A percentile compares a stretch with the other conserved stretches of the same genome.
Evolutionary conservation across 2,888 invertebrate species (phyloP).

Genomic region (Amphiduros pacificus): DNA sequence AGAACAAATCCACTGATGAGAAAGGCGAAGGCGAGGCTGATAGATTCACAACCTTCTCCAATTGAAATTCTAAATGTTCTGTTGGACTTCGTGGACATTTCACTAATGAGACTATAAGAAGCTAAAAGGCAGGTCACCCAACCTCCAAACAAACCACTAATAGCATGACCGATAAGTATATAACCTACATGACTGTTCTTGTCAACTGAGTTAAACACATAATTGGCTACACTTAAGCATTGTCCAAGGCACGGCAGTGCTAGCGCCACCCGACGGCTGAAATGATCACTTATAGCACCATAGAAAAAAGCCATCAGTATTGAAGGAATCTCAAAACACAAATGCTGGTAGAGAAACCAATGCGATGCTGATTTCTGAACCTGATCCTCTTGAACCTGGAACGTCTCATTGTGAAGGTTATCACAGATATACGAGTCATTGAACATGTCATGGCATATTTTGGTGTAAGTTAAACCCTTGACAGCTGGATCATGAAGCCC

Average conservation of each 20-base stretch:
- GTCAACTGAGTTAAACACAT: constrained; percentile 48
- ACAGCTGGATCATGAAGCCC: constrained; percentile 57
- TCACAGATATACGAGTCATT: constrained; percentile 30
- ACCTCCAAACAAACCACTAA: constrained; percentile 60
- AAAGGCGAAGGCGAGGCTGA: constrained; percentile 81
- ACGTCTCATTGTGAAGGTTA: constrained; percentile 1
- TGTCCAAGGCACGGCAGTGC: constrained; percentile 59
- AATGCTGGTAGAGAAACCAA: constrained; percentile 52
- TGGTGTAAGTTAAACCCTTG: constrained; percentile 59
- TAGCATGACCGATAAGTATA: constrained; percentile 55
- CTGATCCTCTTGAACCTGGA: constrained; percentile 33
- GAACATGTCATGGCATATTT: constrained; percentile 51
- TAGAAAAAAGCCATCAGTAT: constrained; percentile 51
- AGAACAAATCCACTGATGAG: constrained; percentile 80
- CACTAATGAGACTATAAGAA: constrained; percentile 77
- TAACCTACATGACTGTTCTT: constrained; percentile 41
- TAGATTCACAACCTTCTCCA: constrained; percentile 78
- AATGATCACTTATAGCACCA: constrained; percentile 58
- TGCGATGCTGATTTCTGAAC: constrained; percentile 54
- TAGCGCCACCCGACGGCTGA: constrained; percentile 60
- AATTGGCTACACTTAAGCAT: constrained; percentile 46
- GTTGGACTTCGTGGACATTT: constrained; percentile 71
- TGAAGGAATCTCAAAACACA: constrained; percentile 53
- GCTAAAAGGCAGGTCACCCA: constrained; percentile 59
- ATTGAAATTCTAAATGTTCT: constrained; percentile 81